These are phyloP conservation scores for Amphiprion percula DNA, from an alignment of 2,113 vertebrate genomes.

Conservation along the genomic window DNA sequence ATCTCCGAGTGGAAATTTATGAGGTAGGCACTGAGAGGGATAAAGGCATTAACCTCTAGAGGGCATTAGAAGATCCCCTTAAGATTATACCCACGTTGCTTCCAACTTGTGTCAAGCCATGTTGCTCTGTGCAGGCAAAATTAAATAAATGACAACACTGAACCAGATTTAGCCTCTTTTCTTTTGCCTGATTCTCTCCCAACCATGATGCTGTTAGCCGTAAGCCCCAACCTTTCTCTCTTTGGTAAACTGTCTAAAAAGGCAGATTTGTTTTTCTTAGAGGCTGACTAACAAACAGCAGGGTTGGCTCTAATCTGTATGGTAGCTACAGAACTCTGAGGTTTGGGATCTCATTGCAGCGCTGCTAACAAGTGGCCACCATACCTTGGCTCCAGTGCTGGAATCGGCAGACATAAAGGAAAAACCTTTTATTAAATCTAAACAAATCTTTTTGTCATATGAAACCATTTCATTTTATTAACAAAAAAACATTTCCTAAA, in stretches of 20 bases:
- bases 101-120: slow-evolving; percentile 45
- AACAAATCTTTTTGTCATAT: slow-evolving; percentile 46
- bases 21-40: not conserved
- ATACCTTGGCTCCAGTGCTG: slow-evolving; percentile 12
- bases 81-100: slow-evolving; percentile 19
- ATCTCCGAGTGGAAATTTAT: slow-evolving; percentile 49
- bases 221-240: not conserved
- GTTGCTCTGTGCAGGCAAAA: slow-evolving; percentile 26
- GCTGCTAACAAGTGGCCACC: slow-evolving; percentile 35
- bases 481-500: not conserved
- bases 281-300: slow-evolving; percentile 70
- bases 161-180: slow-evolving; percentile 44
- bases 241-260: slow-evolving; percentile 62
- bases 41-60: slow-evolving; percentile 63
- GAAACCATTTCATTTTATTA: slow-evolving; percentile 25
- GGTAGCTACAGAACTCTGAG: slow-evolving; percentile 61
- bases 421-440: slow-evolving; percentile 42
- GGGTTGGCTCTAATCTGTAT: slow-evolving; percentile 57
- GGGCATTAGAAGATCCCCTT: slow-evolving; percentile 70
- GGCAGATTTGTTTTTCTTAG: slow-evolving; percentile 77
- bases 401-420: slow-evolving; percentile 11
- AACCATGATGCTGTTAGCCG: slow-evolving; percentile 29
- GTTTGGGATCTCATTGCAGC: slow-evolving; percentile 41
- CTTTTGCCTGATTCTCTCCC: slow-evolving; percentile 26
- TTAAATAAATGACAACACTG: slow-evolving; percentile 53